Conservation (phyloP, 2,797 vertebrate genomes). For the Gadopsis marmoratus region DNA sequence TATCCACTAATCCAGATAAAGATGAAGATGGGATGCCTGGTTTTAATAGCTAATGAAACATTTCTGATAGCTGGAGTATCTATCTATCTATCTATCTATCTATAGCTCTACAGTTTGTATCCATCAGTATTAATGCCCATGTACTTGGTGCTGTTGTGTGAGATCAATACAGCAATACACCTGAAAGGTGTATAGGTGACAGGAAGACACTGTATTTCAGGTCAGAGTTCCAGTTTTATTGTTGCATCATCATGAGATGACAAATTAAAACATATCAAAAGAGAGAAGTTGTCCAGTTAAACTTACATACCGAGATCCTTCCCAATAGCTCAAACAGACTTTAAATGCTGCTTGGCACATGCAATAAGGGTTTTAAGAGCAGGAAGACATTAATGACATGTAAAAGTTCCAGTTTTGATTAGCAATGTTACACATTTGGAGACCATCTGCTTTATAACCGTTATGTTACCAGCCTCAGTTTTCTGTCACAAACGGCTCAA, state of each 20-base stretch:
- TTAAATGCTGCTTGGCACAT: slow-evolving; percentile 31
- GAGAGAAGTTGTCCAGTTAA: slow-evolving; percentile 42
- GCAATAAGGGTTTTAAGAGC: slow-evolving; percentile 11
- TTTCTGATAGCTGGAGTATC: no score
- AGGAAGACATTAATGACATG: slow-evolving; percentile 27
- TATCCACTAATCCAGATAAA: no score
- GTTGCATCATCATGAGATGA: slow-evolving; percentile 39
- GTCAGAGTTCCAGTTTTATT: slow-evolving; percentile 74
- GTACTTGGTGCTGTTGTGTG: no score
- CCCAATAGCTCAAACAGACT: slow-evolving; percentile 3
- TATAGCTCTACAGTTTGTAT: no score
- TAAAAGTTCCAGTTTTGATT: slow-evolving; percentile 37
- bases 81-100: no score
- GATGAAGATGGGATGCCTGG: no score
- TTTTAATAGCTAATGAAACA: no score
- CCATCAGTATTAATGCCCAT: no score
- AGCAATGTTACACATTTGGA: slow-evolving; percentile 20
- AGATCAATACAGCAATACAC: not conserved
- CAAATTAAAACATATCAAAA: slow-evolving; percentile 73
- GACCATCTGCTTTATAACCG: slow-evolving; percentile 15
- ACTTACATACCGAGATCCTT: slow-evolving; percentile 16
- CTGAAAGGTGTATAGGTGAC: not conserved
- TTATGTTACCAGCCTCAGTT: not conserved
- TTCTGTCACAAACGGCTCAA: slow-evolving; percentile 41
- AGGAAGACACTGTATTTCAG: slow-evolving; percentile 14